Base-by-base conservation (phyloP, 2,888 invertebrate species). In the Amphipyra berbera region DNA sequence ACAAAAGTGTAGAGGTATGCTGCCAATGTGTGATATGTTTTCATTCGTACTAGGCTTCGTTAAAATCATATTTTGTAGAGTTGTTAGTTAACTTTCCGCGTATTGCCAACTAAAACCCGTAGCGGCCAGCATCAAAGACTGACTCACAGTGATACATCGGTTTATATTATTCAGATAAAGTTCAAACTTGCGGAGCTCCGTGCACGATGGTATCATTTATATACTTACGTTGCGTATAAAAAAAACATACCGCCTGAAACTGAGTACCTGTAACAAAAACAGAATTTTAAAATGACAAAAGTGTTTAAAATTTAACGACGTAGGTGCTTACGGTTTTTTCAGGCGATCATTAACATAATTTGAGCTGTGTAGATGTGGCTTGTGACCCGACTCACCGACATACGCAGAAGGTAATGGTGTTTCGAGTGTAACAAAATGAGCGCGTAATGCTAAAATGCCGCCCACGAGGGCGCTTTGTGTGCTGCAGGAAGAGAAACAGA, bases 191-290 rank as follows among this genome's bases (percentile, higher is more conserved):
- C 73, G 64, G 55, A 76, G 71, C 74, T 74, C 73, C 65, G 79
- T 72, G 73, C 68, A 63, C 73, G 78, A 78, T 78, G 78, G 81
- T 76, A 76, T 79, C 68, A 79, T 75, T 64, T 58, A 65, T 56
- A 30, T 69, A 61, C 52, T 66, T 73, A 66, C 61, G 56, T 70
- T 21, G 60, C 6, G 50, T 55, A 68, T 70, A 73, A 77, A 71
- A 71, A 70, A 50, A 71, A 68, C 68, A 77, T 73, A 68, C 76
- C 64, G 54, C 21, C 63, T 72, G 60, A 60, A 73, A 61, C 61
- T 61, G 68, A 69, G 81, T 90, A 92, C 91, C 88, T 90, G 89
- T 68, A 90, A 91, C 88, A 90, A 88, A 87, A 87, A 88, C 77
- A 83, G 81, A 81, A 77, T 81, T 82, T 80, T 79, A 77, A 76